Base-by-base conservation (phyloP, 2,888 invertebrate genomes). In the Xestia xanthographa region DNA sequence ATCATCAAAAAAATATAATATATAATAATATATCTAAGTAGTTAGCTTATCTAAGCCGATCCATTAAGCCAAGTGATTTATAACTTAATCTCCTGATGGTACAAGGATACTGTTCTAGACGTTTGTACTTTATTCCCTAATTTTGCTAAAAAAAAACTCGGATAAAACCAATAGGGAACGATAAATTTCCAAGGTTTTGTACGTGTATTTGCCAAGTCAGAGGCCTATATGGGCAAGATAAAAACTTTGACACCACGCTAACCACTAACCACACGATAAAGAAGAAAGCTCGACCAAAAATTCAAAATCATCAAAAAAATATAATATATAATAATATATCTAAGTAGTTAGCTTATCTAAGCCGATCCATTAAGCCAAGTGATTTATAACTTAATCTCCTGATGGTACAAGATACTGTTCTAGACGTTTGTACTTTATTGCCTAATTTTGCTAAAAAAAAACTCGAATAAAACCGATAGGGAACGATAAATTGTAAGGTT, bases 371-470 rank as follows among this genome's bases (percentile, higher is more conserved):
- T 85, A 81, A 72, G 71, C 45, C 62, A 45, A 70, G 66, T 76
- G 82, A 85, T 82, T 82, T 82, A 82, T 85, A 85, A 72, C 82
- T 72, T 82, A 85, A 85, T 82, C 82, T 72, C 26, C 63, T 85
- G 76, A 85, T 82, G 50, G 69, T 75, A 70, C 76, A 74, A 45
- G 83, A 66, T 81, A 74, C 78, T 71, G 72, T 34, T 58, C 50
- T 60, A 86, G 78, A 74, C 74, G 41, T 77, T 68, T 77, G 43
- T 65, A 72, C 26, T 86, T 74, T 74, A 86, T 72, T 45, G 60
- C 63, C 34, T 82, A 74, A 83, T 82, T 82, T 77, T 17, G 43
- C 63, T 14, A 65, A 70, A 82, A 82, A 58, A 72, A 82, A 85
- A n/a, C 66, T 70, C 34, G n/a, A 67, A 80, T 53, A 63, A 84